Percentiles rank a stretch among this genome's conserved stretches.
phyloP scores from a whole-genome alignment of 2,888 invertebrate species.

The Drosophila mimica region DNA sequence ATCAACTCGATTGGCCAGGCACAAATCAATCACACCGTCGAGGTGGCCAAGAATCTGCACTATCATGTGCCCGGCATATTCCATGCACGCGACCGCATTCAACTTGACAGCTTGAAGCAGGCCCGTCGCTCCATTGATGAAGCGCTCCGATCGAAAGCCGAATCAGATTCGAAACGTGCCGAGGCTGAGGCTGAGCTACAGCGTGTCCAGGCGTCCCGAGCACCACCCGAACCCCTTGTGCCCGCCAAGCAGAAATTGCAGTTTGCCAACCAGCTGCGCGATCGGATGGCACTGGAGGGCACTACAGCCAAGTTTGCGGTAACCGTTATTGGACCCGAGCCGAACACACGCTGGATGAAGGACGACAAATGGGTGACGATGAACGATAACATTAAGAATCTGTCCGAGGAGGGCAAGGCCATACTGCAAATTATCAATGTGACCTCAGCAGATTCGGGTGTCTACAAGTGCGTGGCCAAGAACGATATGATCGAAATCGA shows the following conservation, averaged over 20 bases:
- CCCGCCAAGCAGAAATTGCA: slow-evolving; percentile 84
- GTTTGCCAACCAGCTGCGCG: slow-evolving; percentile 91
- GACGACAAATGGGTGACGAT: slow-evolving; percentile 88
- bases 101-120: slow-evolving; percentile 81
- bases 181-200: slow-evolving; percentile 68
- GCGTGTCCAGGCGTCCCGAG: slow-evolving; percentile 60
- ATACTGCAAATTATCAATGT: slow-evolving; percentile 90
- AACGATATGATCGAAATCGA: slow-evolving; percentile 90
- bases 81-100: slow-evolving; percentile 82
- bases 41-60: slow-evolving; percentile 87
- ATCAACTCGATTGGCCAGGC: slow-evolving; percentile 89
- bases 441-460: slow-evolving; percentile 89
- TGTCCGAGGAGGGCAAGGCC: slow-evolving; percentile 89
- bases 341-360: slow-evolving; percentile 91
- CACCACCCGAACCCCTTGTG: slow-evolving; percentile 80
- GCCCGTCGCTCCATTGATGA: slow-evolving; percentile 83
- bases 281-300: slow-evolving; percentile 91
- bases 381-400: slow-evolving; percentile 87
- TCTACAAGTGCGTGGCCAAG: slow-evolving; percentile 92
- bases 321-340: slow-evolving; percentile 90
- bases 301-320: slow-evolving; percentile 92
- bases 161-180: slow-evolving; percentile 82
- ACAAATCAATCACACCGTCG: slow-evolving; percentile 84
- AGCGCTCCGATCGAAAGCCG: slow-evolving; percentile 84
- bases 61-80: slow-evolving; percentile 84